Conservation (phyloP, 2,113 vertebrate genomes). For the Leptobrachium ailaonicum region DNA sequence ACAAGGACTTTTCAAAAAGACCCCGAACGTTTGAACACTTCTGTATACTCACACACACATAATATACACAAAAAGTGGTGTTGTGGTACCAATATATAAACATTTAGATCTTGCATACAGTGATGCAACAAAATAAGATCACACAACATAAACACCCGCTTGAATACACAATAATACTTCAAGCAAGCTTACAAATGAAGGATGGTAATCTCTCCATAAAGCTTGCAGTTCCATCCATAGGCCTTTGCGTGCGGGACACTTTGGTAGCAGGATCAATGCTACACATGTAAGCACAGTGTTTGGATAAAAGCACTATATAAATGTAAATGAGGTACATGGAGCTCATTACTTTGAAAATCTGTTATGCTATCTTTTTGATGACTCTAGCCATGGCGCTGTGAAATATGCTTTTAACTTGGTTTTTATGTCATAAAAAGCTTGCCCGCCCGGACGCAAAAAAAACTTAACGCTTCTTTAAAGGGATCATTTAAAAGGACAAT, state of each 20-base stretch:
- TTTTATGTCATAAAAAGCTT: constrained; percentile 24
- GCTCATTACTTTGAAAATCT: constrained; percentile 33
- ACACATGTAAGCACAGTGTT: constrained; percentile 24
- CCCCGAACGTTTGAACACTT: too few relatives aligned
- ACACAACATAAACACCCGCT: too few relatives aligned
- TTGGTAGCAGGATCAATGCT: background rate
- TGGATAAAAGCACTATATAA: constrained; percentile 29
- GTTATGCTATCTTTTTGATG: constrained; percentile 33
- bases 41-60: too few relatives aligned
- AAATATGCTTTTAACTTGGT: constrained; percentile 39
- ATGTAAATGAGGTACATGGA: constrained; percentile 31
- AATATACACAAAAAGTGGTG: too few relatives aligned
- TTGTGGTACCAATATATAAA: too few relatives aligned
- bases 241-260: background rate
- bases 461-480: constrained; percentile 37
- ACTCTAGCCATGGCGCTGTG: constrained; percentile 20
- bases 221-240: background rate
- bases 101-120: too few relatives aligned
- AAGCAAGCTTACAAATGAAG: too few relatives aligned
- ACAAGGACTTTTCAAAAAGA: too few relatives aligned
- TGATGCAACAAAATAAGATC: too few relatives aligned
- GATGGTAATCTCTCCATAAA: background rate
- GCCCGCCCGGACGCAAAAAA: constrained; percentile 20
- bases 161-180: too few relatives aligned
- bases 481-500: constrained; percentile 39